Evolutionary conservation across 2,888 invertebrate species (phyloP).

Genomic region (Adelphocoris suturalis): DNA sequence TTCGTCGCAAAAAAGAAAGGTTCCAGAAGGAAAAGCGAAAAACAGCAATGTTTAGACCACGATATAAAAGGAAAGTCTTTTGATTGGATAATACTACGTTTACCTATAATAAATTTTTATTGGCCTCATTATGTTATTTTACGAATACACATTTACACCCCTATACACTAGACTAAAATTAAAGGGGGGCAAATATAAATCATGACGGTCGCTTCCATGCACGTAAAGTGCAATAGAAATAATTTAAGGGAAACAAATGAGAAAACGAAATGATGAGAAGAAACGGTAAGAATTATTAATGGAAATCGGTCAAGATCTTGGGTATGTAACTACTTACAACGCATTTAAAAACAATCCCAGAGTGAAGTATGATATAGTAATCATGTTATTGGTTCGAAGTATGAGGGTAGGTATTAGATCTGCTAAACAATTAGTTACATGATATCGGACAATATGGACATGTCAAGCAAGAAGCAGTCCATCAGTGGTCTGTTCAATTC

Average conservation of each 20-base stretch:
- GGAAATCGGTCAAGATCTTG: background rate
- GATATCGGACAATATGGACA: background rate
- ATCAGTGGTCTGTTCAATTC: too few species aligned
- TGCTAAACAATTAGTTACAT: too few species aligned
- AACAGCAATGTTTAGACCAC: conserved; percentile 54
- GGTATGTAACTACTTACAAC: background rate
- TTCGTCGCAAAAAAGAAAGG: conserved; percentile 35
- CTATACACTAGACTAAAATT: conserved; percentile 54
- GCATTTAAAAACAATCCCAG: too few species aligned
- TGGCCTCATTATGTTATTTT: conserved; percentile 59
- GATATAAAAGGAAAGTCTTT: conserved; percentile 69
- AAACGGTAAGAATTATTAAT: background rate
- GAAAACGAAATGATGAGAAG: background rate
- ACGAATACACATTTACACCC: conserved; percentile 58
- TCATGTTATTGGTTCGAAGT: too few species aligned
- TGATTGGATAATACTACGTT: conserved; percentile 69
- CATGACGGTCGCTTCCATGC: background rate
- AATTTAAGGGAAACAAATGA: too few species aligned
- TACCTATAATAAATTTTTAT: conserved; percentile 62
- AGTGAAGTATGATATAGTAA: too few species aligned
- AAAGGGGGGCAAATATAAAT: conserved; percentile 19
- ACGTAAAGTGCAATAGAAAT: too few species aligned
- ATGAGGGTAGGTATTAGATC: too few species aligned
- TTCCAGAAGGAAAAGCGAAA: conserved; percentile 27
- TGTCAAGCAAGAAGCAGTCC: too few species aligned